These are phyloP conservation scores for Chaenodraco wilsoni DNA, from an alignment of 2,797 vertebrate genomes.

Conservation along the genomic window DNA sequence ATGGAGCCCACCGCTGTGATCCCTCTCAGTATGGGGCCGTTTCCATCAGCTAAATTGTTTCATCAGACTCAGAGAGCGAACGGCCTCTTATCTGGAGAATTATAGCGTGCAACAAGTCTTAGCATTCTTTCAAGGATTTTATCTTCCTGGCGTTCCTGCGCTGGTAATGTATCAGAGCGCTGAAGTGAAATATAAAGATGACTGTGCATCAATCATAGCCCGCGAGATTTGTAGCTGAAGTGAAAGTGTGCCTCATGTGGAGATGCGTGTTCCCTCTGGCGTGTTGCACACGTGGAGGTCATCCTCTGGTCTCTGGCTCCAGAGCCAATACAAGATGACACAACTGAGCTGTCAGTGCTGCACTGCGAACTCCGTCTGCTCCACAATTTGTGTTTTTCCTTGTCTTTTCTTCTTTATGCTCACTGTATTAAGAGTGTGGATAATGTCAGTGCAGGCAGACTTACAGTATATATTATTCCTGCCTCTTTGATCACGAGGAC, in stretches of 20 bases:
- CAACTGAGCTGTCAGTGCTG: conserved; percentile 57
- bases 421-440: not conserved
- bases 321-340: conserved; percentile 65
- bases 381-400: conserved; percentile 24
- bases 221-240: conserved; percentile 14
- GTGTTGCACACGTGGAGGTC: conserved; percentile 39
- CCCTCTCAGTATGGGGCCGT: conserved; percentile 68
- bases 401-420: conserved; percentile 4
- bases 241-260: conserved; percentile 11
- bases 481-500: conserved; percentile 26
- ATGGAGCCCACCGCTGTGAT: conserved; percentile 66
- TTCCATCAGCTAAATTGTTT: conserved; percentile 78
- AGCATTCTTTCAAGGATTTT: conserved; percentile 47
- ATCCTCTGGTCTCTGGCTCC: conserved; percentile 33
- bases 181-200: conserved; percentile 42
- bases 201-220: conserved; percentile 12
- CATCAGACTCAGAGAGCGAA: conserved; percentile 65
- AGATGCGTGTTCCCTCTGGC: conserved; percentile 28
- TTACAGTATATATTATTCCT: conserved; percentile 20
- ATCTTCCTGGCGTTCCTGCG: conserved; percentile 1
- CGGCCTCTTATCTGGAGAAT: conserved; percentile 70
- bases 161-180: conserved; percentile 6
- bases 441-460: conserved; percentile 28
- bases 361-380: conserved; percentile 53
- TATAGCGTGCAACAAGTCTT: conserved; percentile 53